Base-by-base conservation (phyloP, 2,113 vertebrate species). In the Stigmatopora nigra region DNA sequence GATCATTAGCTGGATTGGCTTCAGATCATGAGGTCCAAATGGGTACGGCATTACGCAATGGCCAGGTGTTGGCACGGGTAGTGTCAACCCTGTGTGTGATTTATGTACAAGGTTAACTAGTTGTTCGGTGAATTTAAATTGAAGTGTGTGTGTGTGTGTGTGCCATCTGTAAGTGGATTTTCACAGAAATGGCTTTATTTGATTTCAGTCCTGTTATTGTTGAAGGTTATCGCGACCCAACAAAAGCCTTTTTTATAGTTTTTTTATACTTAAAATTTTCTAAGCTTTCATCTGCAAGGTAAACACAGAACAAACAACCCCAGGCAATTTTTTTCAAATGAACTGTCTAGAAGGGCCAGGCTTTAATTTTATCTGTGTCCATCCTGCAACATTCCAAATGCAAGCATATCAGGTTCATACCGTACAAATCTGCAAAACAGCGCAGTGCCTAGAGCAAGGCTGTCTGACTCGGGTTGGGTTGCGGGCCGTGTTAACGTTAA, bases 1-100 rank as follows among this genome's bases (percentile, higher is more conserved):
- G 81, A 87, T 87, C 71, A 89, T 86, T 89, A 84, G 86, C 82
- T 62, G 70, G 82, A 61, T 61, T 46, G 59, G 59, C 59, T 22
- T 45, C 59, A 61, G 41, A 83, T 88, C 82, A 69, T 65, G 56
- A 49, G 63, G 79, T 79, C 72, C 69, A 71, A 78, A 69, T 65
- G 74, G 63, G 57, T 31, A 38, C 63, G 65, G 75, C 84, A 81
- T 87, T 82, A 70, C 62, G 74, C 64, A 74, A 75, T 74, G 65
- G 76, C 63, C 82, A 84, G 81, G 82, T 88, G 80, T 80, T 22
- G 17, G 72, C 17, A 56, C 55, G 11, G 20, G 63, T 22, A 35
- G 53, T 51, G 49, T 19, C 38, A 49, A 48, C 16, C 14, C 35
- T 68, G 60, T 78, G 67, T 60, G n/a, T 44, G 57, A 47, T 59